Evolutionary conservation across 2,888 invertebrate species (phyloP), one percentile per base, ranked within the genome.

Genomic region (Strigamia crassipes): DNA sequence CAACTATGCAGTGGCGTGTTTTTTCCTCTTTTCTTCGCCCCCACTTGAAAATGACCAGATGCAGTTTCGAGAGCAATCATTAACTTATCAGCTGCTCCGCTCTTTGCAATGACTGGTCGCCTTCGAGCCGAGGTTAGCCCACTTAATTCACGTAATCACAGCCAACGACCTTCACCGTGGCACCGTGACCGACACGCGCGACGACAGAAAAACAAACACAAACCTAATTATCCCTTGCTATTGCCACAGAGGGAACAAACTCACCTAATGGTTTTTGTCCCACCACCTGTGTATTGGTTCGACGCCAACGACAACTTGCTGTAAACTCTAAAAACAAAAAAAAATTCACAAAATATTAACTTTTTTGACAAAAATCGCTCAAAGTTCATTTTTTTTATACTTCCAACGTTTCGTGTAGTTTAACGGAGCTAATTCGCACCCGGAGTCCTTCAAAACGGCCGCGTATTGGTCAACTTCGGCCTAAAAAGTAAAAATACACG

Each of bases 361-460:
- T n/a, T n/a, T n/a, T n/a, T n/a, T n/a, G n/a, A n/a, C n/a, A n/a
- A n/a, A n/a, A n/a, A n/a, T n/a, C n/a, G n/a, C n/a, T n/a, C n/a
- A n/a, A n/a, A n/a, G n/a, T n/a, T n/a, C n/a, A n/a, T n/a, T n/a
- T n/a, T n/a, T n/a, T 73, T 4, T 73, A 9, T 88, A 94, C 93
- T 95, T 96, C 96, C 96, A 97, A 86, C 97, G 90, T 87, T 94
- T 94, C 86, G 98, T 93, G 87, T 96, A 97, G n/a, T 92, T 90
- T 87, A 98, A 89, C 0, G 97, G 92, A 84, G 92, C 91, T 41
- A 96, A 89, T 89, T 97, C 96, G 88, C 96, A 96, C 61, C 96
- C 95, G 10, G 93, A 93, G 83, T 91, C 92, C 81, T 91, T 89
- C 46, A 98, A 88, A 0, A 94, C 93, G n/a, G 91, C 89, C 86